Percentiles rank a stretch among this genome's conserved stretches.
phyloP scores from a whole-genome alignment of 2,888 invertebrate species.

The Caenorhabditis drosophilae region DNA sequence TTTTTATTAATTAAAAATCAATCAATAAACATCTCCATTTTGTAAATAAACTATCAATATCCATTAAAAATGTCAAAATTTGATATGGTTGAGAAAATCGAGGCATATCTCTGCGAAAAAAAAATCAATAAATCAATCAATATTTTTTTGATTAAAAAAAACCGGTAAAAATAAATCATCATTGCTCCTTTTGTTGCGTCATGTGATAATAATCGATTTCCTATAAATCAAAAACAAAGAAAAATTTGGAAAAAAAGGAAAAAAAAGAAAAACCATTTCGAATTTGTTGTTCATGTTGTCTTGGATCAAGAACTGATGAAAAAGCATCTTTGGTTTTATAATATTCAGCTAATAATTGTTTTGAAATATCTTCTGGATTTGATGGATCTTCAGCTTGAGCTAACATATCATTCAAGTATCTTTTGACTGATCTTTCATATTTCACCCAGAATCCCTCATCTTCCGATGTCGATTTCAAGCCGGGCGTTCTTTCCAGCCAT shows the following conservation, averaged over 20 bases:
- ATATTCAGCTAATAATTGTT: slow-evolving; percentile 69
- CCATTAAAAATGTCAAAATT: slow-evolving; percentile 89
- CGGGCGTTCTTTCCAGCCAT: slow-evolving; percentile 86
- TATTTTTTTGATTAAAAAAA: no score
- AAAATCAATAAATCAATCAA: no score
- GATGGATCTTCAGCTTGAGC: slow-evolving; percentile 63
- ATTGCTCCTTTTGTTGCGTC: slow-evolving; percentile 93
- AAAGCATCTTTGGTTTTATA: slow-evolving; percentile 72
- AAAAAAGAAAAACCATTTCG: slow-evolving; percentile 76
- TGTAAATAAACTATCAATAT: slow-evolving; percentile 94
- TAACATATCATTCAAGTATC: slow-evolving; percentile 75
- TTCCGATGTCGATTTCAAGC: slow-evolving; percentile 75
- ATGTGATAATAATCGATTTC: slow-evolving; percentile 85
- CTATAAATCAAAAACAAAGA: no score
- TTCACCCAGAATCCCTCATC: slow-evolving; percentile 91
- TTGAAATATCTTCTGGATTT: slow-evolving; percentile 73
- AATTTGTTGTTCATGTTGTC: slow-evolving; percentile 82
- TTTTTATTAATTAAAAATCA: slow-evolving; percentile 8
- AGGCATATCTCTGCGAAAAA: slow-evolving; percentile 88
- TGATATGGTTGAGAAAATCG: slow-evolving; percentile 97
- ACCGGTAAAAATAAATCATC: slow-evolving; percentile 95
- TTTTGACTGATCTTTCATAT: slow-evolving; percentile 76
- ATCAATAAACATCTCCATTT: slow-evolving; percentile 90
- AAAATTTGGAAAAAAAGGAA: no score
- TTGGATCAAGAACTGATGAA: slow-evolving; percentile 73